These are phyloP conservation scores for Myzus persicae DNA, from an alignment of 1,140 invertebrate species.

Conservation along the genomic window DNA sequence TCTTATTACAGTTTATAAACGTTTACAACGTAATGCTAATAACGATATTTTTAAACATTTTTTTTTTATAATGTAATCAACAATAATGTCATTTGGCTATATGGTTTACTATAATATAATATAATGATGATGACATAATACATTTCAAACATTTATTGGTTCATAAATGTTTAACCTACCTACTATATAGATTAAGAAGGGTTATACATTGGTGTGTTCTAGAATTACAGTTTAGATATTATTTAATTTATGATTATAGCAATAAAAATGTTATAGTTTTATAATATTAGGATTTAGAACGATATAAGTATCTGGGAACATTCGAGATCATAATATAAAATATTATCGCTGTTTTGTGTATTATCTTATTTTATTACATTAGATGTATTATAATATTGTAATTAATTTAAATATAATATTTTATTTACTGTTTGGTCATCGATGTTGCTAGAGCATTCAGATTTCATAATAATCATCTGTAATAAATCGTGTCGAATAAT, in stretches of 20 bases:
- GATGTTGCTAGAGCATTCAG: not conserved
- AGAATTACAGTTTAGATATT: not conserved
- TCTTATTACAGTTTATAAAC: not conserved
- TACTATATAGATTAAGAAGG: not conserved
- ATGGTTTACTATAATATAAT: constrained; percentile 13
- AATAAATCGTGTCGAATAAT: not conserved
- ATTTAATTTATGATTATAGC: not conserved
- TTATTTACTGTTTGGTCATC: not conserved
- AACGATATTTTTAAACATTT: not conserved
- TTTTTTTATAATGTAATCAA: not conserved
- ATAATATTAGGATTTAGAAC: not conserved
- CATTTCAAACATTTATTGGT: not conserved
- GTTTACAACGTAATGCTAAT: not conserved
- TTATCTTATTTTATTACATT: not conserved
- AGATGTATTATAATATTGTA: not conserved
- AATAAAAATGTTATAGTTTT: constrained; percentile 1
- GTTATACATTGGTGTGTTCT: not conserved
- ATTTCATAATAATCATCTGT: not conserved
- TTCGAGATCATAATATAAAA: not conserved
- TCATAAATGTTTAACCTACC: not conserved
- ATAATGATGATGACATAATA: not conserved
- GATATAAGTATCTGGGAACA: not conserved
- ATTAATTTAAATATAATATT: not conserved
- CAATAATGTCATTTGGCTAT: not conserved
- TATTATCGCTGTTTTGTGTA: not conserved